A percentile compares a stretch with the other conserved stretches of the same genome.
phyloP scores from a whole-genome alignment of 2,797 vertebrate genomes.

The Austrolebias charrua region DNA sequence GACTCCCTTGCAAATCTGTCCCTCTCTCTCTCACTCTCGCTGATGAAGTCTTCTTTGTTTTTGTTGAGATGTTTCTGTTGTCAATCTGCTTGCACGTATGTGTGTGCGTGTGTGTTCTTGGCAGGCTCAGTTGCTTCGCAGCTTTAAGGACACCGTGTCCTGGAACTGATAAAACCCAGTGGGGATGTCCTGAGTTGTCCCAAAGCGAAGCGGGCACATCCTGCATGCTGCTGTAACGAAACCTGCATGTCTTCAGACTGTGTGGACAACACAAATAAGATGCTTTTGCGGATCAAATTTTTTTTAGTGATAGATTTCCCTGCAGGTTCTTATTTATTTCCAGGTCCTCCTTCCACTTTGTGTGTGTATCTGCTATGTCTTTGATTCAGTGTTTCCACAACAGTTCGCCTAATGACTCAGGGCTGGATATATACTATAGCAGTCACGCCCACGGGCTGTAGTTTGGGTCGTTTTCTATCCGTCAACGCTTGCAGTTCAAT shows the following conservation, averaged over 20 bases:
- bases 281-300: slow-evolving; percentile 12
- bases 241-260: slow-evolving; percentile 1
- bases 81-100: slow-evolving; percentile 12
- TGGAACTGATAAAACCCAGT: slow-evolving; percentile 71
- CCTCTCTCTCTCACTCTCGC: slow-evolving; percentile 15
- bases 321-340: slow-evolving; percentile 6
- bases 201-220: slow-evolving; percentile 40
- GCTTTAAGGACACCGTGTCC: slow-evolving; percentile 71
- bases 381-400: slow-evolving; percentile 63
- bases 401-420: slow-evolving; percentile 27
- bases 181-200: slow-evolving; percentile 61
- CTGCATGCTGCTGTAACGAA: slow-evolving; percentile 28
- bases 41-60: slow-evolving; percentile 53
- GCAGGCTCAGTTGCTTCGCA: slow-evolving; percentile 47
- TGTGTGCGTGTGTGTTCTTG: slow-evolving; percentile 52
- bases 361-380: slow-evolving; percentile 20
- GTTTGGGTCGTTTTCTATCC: slow-evolving; percentile 24
- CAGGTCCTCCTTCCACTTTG: slow-evolving; percentile 8
- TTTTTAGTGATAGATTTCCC: slow-evolving; percentile 16
- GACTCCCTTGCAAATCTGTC: slow-evolving; percentile 3
- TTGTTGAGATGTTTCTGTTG: slow-evolving; percentile 42
- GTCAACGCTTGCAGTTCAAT: slow-evolving; percentile 28
- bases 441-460: slow-evolving; percentile 18
- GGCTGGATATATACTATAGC: slow-evolving; percentile 6
- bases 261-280: slow-evolving; percentile 2